A percentile compares a stretch with the other conserved stretches of the same genome.
Conservation (phyloP, 2,113 vertebrate genomes). For the Macrotus californicus region DNA sequence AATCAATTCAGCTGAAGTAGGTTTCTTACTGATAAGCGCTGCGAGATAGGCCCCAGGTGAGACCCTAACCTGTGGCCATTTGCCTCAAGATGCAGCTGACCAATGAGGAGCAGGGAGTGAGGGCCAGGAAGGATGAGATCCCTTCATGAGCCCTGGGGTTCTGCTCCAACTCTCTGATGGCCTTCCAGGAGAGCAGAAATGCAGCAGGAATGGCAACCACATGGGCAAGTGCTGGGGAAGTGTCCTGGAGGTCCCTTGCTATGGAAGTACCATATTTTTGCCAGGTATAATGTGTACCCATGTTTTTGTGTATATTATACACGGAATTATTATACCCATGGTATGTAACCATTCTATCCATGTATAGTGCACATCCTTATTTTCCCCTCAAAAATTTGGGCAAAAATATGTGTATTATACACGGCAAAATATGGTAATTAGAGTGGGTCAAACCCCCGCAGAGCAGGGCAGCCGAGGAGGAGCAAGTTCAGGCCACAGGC, state of each 20-base stretch:
- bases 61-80: background rate
- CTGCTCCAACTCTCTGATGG: too few relatives aligned
- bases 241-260: background rate
- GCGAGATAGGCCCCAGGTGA: background rate
- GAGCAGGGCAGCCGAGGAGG: background rate
- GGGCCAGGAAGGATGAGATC: background rate
- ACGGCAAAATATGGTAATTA: too few relatives aligned
- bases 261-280: background rate
- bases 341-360: too few relatives aligned
- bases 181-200: background rate
- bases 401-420: too few relatives aligned
- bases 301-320: too few relatives aligned
- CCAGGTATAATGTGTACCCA: too few relatives aligned
- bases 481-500: background rate
- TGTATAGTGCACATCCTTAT: too few relatives aligned
- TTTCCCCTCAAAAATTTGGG: too few relatives aligned
- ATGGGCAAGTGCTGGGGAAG: background rate
- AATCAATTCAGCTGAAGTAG: background rate
- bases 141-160: background rate
- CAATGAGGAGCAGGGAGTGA: accelerated
- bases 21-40: background rate
- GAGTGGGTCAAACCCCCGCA: background rate
- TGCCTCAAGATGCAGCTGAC: background rate
- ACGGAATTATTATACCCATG: too few relatives aligned
- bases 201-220: background rate